These are phyloP conservation scores for Gulo gulo DNA, from an alignment of 2,113 vertebrate genomes.

Conservation along the genomic window DNA sequence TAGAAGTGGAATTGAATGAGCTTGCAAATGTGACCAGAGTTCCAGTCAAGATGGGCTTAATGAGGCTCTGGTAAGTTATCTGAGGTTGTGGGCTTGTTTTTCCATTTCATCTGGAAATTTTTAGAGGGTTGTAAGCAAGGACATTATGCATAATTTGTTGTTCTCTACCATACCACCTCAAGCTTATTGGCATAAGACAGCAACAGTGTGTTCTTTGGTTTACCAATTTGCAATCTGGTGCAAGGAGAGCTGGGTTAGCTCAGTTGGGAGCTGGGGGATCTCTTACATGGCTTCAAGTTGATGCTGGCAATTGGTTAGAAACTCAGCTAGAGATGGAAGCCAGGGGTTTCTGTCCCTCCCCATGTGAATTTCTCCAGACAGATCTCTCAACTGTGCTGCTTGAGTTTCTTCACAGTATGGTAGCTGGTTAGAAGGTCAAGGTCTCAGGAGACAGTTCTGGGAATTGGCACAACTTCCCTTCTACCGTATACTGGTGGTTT, in stretches of 20 bases:
- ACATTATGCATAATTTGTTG: neutral
- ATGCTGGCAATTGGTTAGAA: neutral
- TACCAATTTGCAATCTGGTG: neutral
- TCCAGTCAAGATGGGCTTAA: neutral
- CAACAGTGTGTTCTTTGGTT: neutral
- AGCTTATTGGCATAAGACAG: neutral
- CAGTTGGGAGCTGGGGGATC: neutral
- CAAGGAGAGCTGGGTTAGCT: neutral
- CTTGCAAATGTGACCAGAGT: neutral
- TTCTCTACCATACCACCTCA: neutral
- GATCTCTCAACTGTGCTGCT: accelerated
- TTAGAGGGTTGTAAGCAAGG: neutral
- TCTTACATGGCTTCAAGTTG: neutral
- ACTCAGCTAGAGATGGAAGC: neutral
- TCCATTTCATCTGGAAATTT: neutral
- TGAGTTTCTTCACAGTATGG: neutral
- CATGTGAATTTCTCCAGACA: neutral
- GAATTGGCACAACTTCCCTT: neutral
- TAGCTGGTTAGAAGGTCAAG: neutral
- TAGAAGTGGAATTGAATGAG: neutral
- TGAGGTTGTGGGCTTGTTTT: neutral
- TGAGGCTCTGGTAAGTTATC: neutral
- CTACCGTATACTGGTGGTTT: neutral
- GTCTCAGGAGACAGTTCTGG: neutral
- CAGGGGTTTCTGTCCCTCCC: neutral